Evolutionary conservation across 2,113 vertebrate species (phyloP).

Genomic region (Chlorodrepanis virens): DNA sequence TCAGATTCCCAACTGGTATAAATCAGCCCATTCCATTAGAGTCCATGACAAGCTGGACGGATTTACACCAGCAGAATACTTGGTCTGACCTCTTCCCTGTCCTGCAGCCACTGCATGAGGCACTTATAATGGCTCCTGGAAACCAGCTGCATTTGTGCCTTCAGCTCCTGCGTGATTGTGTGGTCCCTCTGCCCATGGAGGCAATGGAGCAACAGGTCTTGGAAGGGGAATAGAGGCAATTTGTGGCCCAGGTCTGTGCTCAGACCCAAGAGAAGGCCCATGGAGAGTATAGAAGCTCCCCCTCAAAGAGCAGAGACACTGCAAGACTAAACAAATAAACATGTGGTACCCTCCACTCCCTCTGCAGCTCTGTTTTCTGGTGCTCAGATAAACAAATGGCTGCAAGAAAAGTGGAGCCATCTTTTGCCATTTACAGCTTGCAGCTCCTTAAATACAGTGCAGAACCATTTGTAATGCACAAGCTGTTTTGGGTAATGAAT

Average conservation of each 20-base stretch:
- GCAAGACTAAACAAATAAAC: neutral
- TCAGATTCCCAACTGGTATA: neutral
- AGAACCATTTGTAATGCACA: neutral
- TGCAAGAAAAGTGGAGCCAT: neutral
- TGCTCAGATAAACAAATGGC: neutral
- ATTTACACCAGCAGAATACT: neutral
- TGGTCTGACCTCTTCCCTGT: neutral
- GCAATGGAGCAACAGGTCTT: neutral
- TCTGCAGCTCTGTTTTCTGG: neutral
- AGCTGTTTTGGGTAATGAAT: conserved; percentile 35
- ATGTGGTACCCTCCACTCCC: neutral
- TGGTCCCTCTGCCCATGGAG: neutral
- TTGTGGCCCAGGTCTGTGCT: neutral
- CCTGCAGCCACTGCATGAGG: neutral
- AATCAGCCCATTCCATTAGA: neutral
- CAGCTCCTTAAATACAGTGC: neutral
- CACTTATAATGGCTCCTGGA: neutral
- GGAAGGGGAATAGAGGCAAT: neutral
- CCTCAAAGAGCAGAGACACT: neutral
- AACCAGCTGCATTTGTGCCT: neutral
- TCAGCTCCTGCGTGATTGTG: neutral
- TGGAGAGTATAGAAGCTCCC: neutral
- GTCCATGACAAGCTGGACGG: neutral
- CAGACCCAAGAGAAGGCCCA: neutral
- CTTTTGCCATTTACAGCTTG: neutral